These are phyloP conservation scores for Crepidodera aurea DNA, from an alignment of 2,888 invertebrate genomes.

Conservation along the genomic window DNA sequence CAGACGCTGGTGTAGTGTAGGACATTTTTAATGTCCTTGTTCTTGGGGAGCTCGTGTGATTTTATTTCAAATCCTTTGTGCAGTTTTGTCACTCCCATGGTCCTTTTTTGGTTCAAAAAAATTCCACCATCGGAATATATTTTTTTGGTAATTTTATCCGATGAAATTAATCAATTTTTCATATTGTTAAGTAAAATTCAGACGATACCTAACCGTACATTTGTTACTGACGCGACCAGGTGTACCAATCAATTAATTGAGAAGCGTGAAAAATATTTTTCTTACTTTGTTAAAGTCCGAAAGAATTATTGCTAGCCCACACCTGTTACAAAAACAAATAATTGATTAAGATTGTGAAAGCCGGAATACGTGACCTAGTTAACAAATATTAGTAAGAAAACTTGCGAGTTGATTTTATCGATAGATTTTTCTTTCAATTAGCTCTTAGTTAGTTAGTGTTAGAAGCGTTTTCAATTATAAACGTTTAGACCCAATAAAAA, in stretches of 20 bases:
- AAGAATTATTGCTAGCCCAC: slow-evolving; percentile 9
- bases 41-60: no score
- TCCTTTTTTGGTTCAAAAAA: no score
- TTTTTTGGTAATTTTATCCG: no score
- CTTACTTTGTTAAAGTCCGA: slow-evolving; percentile 2
- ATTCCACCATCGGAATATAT: no score
- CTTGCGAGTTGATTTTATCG: slow-evolving; percentile 17
- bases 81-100: no score
- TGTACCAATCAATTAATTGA: background rate
- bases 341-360: slow-evolving; percentile 16
- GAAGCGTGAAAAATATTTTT: slow-evolving; percentile 1
- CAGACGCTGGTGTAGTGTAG: no score
- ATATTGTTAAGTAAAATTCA: no score
- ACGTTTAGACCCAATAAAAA: no score
- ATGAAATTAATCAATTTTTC: no score
- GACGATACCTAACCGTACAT: background rate
- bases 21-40: no score
- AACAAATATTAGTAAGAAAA: slow-evolving; percentile 9
- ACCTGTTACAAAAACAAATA: slow-evolving; percentile 26
- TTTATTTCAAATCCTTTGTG: no score
- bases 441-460: background rate
- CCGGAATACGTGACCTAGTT: slow-evolving; percentile 15
- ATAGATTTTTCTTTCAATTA: slow-evolving; percentile 6
- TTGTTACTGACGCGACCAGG: background rate
- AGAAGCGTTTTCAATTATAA: background rate